These are phyloP conservation scores for Campaea margaritaria DNA, from an alignment of 2,888 invertebrate genomes.

Conservation along the genomic window DNA sequence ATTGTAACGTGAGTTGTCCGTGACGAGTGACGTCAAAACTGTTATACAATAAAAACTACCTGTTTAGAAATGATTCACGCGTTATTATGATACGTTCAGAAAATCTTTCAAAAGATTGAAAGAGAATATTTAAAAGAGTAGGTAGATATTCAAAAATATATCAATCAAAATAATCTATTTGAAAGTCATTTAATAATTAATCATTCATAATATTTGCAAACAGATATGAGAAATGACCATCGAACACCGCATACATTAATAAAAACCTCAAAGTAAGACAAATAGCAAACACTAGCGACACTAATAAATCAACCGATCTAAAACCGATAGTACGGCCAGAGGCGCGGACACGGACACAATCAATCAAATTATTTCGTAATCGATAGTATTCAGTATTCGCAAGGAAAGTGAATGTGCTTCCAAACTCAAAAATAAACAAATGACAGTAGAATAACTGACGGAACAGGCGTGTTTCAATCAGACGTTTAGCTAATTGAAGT, in stretches of 20 bases:
- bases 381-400: constrained; percentile 5
- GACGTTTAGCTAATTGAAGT: constrained; percentile 20
- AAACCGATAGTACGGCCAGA: not conserved
- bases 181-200: not conserved
- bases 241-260: constrained; percentile 5
- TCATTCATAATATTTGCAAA: constrained; percentile 10
- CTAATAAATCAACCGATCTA: constrained; percentile 15
- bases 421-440: constrained; percentile 34
- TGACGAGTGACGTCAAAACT: constrained; percentile 22
- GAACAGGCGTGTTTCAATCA: constrained; percentile 15
- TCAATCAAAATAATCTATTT: no score
- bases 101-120: not conserved
- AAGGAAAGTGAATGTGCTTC: constrained; percentile 49
- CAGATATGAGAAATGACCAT: constrained; percentile 7
- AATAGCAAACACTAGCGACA: constrained; percentile 1
- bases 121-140: not conserved
- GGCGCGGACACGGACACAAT: constrained; percentile 18
- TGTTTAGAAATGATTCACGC: constrained; percentile 4
- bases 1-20: constrained; percentile 35
- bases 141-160: no score
- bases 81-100: not conserved
- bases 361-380: constrained; percentile 43
- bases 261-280: constrained; percentile 7
- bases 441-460: constrained; percentile 16
- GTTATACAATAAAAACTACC: constrained; percentile 25